These are phyloP conservation scores for Pyrrhosoma nymphula DNA, from an alignment of 2,888 invertebrate species.

Conservation along the genomic window DNA sequence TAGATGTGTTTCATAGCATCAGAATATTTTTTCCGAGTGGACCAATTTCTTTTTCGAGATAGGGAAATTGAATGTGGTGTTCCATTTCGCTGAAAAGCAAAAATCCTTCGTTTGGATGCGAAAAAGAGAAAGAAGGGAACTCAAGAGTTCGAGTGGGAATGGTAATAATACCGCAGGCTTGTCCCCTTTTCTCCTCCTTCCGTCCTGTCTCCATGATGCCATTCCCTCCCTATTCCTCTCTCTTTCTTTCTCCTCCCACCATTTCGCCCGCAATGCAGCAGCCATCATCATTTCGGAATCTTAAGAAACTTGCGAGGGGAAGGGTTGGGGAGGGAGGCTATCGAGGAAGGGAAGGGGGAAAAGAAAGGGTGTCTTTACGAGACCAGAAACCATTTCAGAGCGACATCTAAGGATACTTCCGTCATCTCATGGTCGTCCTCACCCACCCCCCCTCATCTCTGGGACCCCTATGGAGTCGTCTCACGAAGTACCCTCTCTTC, in stretches of 20 bases:
- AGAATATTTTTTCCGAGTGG: neutral
- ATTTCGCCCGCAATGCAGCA: neutral
- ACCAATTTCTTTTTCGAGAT: neutral
- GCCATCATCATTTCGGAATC: conserved; percentile 7
- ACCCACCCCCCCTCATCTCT: no score
- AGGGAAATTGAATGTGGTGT: neutral
- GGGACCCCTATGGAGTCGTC: no score
- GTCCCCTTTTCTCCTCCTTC: neutral
- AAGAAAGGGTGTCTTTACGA: neutral
- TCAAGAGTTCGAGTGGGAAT: neutral
- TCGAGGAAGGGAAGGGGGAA: neutral
- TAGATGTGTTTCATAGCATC: neutral
- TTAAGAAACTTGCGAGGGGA: neutral
- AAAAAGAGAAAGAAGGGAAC: neutral
- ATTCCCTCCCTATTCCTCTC: neutral
- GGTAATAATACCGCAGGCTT: neutral
- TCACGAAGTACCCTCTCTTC: no score
- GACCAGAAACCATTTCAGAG: neutral
- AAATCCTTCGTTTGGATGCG: neutral
- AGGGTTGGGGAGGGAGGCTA: neutral
- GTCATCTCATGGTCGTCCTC: neutral
- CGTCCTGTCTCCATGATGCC: neutral
- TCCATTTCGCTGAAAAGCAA: neutral
- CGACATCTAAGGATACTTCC: neutral
- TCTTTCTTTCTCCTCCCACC: neutral